Evolutionary conservation across 2,888 invertebrate genomes (phyloP), one percentile per base, ranked within the genome.

Genomic region (Meta bourneti): DNA sequence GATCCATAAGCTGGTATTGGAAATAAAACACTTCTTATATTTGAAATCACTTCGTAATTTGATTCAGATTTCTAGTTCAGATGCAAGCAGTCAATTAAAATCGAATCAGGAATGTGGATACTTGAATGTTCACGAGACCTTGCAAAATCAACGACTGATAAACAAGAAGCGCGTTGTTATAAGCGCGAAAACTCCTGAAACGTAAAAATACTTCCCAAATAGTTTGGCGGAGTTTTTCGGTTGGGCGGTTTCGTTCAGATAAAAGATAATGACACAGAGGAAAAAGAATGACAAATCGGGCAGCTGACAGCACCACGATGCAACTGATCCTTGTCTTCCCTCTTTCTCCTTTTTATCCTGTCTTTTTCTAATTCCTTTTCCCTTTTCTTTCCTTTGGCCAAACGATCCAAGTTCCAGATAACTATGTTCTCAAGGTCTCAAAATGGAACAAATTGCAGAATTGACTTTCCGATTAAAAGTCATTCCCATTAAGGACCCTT

Each of bases 231-330:
- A 34, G 70, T 48, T 87, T 61, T 80, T 48, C 54, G n/a, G n/a
- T n/a, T 48, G 52, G 71, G 16, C 49, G 70, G 48, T 9, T 86
- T 78, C n/a, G 52, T 51, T 34, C 48, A 51, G 72, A 79, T 79
- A 72, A 87, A 78, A 72, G 80, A 87, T 72, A 80, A 80, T 72
- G 87, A 72, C 71, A 34, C 80, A 6, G 51, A 49, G 48, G 34
- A 81, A 81, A 48, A 82, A 72, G 52, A 79, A 71, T 87, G 87
- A 87, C 79, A 80, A 87, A 87, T 87, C 87, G 79, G 79, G 52
- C 80, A 87, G 77, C 80, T 87, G 87, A 87, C 87, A 87, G 7
- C 54, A 34, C 20, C 87, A 87, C 79, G 79, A n/a, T 20, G 34
- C 72, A 34, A 19, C 49, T 9, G 70, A 20, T 49, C 71, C 49